Conservation (phyloP, 2,113 vertebrate species). For the Sylvietta virens region DNA sequence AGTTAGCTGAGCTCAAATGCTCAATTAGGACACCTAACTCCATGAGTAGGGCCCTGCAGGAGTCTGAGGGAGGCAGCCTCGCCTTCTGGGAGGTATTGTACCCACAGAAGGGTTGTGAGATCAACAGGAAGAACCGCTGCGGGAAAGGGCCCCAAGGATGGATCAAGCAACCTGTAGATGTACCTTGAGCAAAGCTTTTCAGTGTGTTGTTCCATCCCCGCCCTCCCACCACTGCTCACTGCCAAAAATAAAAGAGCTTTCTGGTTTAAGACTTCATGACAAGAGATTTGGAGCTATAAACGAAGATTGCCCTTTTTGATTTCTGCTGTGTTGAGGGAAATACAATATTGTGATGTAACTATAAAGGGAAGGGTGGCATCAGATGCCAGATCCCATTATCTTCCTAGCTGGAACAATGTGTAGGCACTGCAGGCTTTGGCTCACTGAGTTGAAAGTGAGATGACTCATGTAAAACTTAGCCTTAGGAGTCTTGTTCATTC, state of each 20-base stretch:
- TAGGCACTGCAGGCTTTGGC: conserved; percentile 1
- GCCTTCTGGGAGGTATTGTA: background rate
- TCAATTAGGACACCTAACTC: background rate
- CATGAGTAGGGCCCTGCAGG: background rate
- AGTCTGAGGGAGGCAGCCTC: background rate
- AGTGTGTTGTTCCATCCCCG: background rate
- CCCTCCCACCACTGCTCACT: background rate
- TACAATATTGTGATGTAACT: background rate
- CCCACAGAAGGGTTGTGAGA: background rate
- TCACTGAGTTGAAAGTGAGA: background rate
- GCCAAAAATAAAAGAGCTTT: background rate
- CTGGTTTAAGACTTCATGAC: background rate
- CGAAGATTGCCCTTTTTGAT: background rate
- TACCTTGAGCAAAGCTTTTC: background rate
- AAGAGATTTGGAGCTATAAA: conserved; percentile 6
- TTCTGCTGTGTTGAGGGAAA: conserved; percentile 45
- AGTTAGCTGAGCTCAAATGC: background rate
- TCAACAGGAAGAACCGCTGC: background rate
- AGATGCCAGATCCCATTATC: conserved; percentile 24
- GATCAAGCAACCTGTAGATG: background rate
- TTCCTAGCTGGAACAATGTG: background rate
- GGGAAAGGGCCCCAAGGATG: background rate
- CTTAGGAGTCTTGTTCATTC: conserved; percentile 18
- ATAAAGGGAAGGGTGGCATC: background rate
- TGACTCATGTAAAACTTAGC: conserved; percentile 43